These are phyloP conservation scores for Hassar affinis DNA, from an alignment of 2,113 vertebrate species.

Conservation along the genomic window DNA sequence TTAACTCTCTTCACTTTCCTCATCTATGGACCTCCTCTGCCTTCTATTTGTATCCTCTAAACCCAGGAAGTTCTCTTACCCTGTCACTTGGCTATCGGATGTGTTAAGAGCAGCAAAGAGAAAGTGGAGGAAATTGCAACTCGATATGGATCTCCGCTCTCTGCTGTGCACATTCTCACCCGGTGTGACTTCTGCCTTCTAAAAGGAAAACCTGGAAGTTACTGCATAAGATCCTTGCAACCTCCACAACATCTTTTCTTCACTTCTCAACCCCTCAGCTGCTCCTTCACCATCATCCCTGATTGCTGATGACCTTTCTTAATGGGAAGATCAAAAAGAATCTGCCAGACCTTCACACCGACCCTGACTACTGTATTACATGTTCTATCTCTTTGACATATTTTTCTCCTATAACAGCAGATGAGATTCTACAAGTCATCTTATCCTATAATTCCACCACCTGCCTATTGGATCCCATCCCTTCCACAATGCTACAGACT, in stretches of 20 bases:
- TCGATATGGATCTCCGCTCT: neutral
- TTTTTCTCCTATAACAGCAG: neutral
- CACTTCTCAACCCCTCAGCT: neutral
- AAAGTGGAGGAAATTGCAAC: neutral
- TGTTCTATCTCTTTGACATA: neutral
- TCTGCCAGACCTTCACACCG: neutral
- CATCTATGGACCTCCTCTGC: neutral
- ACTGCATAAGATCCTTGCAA: neutral
- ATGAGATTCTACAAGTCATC: neutral
- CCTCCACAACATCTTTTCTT: neutral
- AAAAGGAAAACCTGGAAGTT: neutral
- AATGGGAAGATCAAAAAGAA: neutral
- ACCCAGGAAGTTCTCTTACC: neutral
- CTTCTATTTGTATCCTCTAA: neutral
- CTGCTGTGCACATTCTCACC: neutral
- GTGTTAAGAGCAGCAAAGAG: neutral
- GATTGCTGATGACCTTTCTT: neutral
- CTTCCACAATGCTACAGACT: neutral
- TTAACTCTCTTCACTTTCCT: neutral
- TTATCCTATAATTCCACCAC: neutral
- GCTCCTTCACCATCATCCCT: neutral
- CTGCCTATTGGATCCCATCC: neutral
- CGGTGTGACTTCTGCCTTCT: no score
- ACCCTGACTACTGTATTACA: neutral
- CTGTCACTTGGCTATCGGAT: neutral